phyloP scores from a whole-genome alignment of 2,797 vertebrate genomes.

The Intellagama lesueurii region DNA sequence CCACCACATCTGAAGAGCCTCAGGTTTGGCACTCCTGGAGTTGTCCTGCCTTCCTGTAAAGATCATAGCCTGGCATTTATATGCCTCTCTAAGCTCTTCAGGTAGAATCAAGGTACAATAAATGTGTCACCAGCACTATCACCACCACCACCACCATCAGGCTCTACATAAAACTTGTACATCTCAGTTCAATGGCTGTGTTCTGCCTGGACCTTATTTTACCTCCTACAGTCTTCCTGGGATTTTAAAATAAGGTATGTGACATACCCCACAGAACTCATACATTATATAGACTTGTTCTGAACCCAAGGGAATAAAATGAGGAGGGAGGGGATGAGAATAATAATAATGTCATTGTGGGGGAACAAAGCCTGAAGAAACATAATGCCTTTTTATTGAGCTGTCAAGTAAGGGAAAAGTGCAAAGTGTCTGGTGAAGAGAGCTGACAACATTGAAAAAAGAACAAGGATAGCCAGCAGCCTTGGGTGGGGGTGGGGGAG shows the following conservation, averaged over 20 bases:
- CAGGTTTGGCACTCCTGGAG: no score
- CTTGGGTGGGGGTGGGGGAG: not conserved
- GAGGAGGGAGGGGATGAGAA: not conserved
- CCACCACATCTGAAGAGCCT: no score
- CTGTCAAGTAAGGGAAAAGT: not conserved
- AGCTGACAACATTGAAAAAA: slow-evolving; percentile 21
- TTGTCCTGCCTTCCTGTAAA: no score
- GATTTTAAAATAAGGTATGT: not conserved
- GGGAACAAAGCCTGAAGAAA: not conserved
- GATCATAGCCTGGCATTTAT: no score
- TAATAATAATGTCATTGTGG: not conserved
- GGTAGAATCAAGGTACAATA: not conserved
- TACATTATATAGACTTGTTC: not conserved
- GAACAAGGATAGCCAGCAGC: slow-evolving; percentile 1
- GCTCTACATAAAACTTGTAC: no score
- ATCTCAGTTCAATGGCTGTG: not conserved
- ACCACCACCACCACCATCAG: no score
- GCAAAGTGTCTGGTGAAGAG: not conserved
- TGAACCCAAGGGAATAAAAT: slow-evolving; percentile 1
- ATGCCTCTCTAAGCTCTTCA: not conserved
- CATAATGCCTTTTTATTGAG: not conserved
- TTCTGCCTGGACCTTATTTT: not conserved
- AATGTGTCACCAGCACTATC: not conserved
- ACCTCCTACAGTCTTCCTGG: not conserved
- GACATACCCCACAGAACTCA: not conserved